Conservation (phyloP, 2,797 vertebrate species). For the Acrossocheilus fasciatus region DNA sequence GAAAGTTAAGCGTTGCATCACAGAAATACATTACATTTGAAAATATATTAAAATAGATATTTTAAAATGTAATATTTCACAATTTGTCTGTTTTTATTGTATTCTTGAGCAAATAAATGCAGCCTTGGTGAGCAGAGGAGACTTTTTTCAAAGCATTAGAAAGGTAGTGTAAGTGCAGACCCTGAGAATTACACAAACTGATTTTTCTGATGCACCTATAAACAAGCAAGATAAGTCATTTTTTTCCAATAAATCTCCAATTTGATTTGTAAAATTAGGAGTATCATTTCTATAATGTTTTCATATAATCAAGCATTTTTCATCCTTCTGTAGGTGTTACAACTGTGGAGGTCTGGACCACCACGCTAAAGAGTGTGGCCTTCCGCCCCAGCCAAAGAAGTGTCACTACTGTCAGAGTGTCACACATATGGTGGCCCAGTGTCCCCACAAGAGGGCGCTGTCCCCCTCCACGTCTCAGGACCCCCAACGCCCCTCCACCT, state of each 20-base stretch:
- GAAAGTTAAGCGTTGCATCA: neutral
- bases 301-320: neutral
- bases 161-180: neutral
- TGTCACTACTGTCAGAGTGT: slow-evolving; percentile 99
- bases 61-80: neutral
- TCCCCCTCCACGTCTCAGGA: slow-evolving; percentile 87
- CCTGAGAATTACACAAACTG: too few species aligned
- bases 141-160: neutral
- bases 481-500: slow-evolving; percentile 76
- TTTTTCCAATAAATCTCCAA: neutral
- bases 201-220: neutral
- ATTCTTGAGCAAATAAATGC: neutral
- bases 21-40: neutral
- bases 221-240: neutral
- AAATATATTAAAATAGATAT: neutral
- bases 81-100: neutral
- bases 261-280: neutral
- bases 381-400: slow-evolving; percentile 98
- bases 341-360: slow-evolving; percentile 98
- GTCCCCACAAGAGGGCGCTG: slow-evolving; percentile 88
- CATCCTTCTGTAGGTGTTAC: slow-evolving; percentile 85
- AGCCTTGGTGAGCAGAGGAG: neutral
- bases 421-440: slow-evolving; percentile 97
- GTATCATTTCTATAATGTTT: neutral
- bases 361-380: slow-evolving; percentile 97